phyloP scores from a whole-genome alignment of 2,113 vertebrate genomes.

The Hippocampus barbouri region DNA sequence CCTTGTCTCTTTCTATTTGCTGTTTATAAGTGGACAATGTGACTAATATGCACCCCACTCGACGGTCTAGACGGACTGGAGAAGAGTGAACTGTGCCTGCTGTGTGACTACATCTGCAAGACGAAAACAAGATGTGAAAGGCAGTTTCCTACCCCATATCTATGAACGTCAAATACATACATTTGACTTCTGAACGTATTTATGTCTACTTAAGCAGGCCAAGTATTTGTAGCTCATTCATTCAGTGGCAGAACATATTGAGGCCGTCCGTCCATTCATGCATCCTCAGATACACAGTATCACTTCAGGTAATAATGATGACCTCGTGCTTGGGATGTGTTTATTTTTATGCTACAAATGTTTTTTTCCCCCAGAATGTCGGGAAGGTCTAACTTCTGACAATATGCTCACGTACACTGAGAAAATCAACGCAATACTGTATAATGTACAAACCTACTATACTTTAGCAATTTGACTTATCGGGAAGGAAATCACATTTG shows the following conservation, averaged over 20 bases:
- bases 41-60: conserved; percentile 34
- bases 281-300: too few relatives aligned
- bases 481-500: too few relatives aligned
- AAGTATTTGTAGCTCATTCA: not conserved
- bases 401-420: too few relatives aligned
- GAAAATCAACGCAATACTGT: too few relatives aligned
- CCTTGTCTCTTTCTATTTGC: conserved; percentile 18
- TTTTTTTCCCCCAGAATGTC: too few relatives aligned
- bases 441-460: too few relatives aligned
- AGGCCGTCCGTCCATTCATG: not conserved
- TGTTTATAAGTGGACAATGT: conserved; percentile 45
- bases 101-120: conserved; percentile 6
- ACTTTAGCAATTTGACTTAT: too few relatives aligned
- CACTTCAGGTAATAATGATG: too few relatives aligned
- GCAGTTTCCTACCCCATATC: not conserved
- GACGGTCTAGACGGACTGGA: conserved; percentile 46
- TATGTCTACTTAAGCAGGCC: not conserved
- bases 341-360: too few relatives aligned
- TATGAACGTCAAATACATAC: not conserved
- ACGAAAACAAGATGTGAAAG: not conserved
- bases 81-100: conserved; percentile 27
- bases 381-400: too few relatives aligned
- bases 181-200: not conserved
- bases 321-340: too few relatives aligned
- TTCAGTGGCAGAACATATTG: not conserved